Base-by-base conservation (phyloP, 2,797 vertebrate species). In the Setipinna tenuifilis region DNA sequence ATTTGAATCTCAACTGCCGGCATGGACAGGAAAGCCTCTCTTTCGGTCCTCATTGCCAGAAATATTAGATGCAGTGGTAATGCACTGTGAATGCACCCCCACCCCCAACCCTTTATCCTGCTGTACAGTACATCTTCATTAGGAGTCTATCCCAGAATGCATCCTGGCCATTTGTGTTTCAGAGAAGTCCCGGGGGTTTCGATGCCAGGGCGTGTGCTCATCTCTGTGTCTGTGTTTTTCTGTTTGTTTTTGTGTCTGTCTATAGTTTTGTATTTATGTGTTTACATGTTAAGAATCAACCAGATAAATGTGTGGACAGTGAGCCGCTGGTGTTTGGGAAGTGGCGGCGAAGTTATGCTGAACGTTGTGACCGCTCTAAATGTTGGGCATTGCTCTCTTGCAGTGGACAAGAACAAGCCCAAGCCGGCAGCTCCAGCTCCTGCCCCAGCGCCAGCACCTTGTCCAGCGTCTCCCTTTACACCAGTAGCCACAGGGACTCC, bases 361-460 rank as follows among this genome's bases (percentile, higher is more conserved):
- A 93, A 93, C 28, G 85, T 92, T 19, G 71, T 82, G 7, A 85
- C 91, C 19, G 82, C 25, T 78, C 86, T 94, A 83, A 95, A 83
- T 80, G 6, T 41, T 44, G 41, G 62, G 58, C 17, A 10, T 3
- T 80, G 16, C 85, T 93, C 88, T 94, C 85, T 95, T 93, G 65
- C 92, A 96, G 95, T 94, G 91, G 94, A 95, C 87, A 95, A 93
- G 88, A 94, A 90, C 92, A 94, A 94, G 61, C 48, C 87, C 0
- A 85, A 83, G 0, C 0, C n/a, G 0, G 85, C 86, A 11, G 82
- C 68, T 50, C 11, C 21, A 19, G 65, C 28, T 0, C 48, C 83
- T 50, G 83, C 25, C 71, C 28, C 46, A 59, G 23, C 2, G 89
- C 90, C 28, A 5, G 71, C 19, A 2, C 41, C 71, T 16, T 44